A percentile compares a stretch with the other conserved stretches of the same genome.
Evolutionary conservation across 2,797 vertebrate species (phyloP).

Genomic region (Siniperca obscura): DNA sequence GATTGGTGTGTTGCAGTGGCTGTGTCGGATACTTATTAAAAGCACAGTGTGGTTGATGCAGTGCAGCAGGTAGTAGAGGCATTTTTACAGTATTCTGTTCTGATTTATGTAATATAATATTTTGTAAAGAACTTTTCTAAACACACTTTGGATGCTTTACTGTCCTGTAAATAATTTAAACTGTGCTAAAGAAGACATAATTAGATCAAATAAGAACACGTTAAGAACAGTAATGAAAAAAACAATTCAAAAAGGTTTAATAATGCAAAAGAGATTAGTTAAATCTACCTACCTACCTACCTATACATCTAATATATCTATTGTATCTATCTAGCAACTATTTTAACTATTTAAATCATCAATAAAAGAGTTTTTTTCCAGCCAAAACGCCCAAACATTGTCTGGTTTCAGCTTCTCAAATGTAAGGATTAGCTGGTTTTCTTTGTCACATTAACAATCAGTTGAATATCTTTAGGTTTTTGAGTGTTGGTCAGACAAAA

Average conservation of each 20-base stretch:
- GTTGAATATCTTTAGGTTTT: background rate
- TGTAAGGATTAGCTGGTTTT: background rate
- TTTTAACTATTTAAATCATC: background rate
- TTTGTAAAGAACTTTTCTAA: background rate
- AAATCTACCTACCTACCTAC: background rate
- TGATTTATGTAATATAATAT: background rate
- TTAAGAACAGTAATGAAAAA: background rate
- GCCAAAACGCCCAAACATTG: background rate
- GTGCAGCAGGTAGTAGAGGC: conserved; percentile 26
- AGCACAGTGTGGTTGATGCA: conserved; percentile 49
- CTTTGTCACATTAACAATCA: background rate
- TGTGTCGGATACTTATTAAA: conserved; percentile 59
- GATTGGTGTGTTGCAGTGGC: conserved; percentile 67
- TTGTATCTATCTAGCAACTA: background rate
- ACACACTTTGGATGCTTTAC: background rate
- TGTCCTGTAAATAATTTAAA: background rate
- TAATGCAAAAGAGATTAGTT: too few species aligned
- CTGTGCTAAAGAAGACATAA: background rate
- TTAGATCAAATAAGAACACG: background rate
- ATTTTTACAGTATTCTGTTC: conserved; percentile 20
- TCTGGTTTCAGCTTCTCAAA: background rate
- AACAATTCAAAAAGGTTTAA: too few species aligned
- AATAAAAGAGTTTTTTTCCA: background rate
- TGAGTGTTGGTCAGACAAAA: background rate
- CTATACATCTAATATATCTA: too few species aligned